A percentile compares a stretch with the other conserved stretches of the same genome.
These are phyloP conservation scores for Charaxes varanes DNA, from an alignment of 1,140 invertebrate species.

Conservation along the genomic window DNA sequence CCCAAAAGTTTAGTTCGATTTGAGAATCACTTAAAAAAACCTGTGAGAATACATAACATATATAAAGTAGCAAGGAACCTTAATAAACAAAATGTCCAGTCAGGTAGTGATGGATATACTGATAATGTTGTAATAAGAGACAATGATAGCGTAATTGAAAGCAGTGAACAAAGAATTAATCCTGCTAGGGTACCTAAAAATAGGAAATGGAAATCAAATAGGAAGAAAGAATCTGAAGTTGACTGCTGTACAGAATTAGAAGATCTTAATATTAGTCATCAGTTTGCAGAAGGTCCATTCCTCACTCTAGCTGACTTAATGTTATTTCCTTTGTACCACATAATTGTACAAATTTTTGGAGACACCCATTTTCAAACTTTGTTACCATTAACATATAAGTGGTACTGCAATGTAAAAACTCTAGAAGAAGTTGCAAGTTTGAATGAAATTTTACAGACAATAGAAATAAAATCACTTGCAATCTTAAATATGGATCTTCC, in stretches of 20 bases:
- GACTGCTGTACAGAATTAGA: slow-evolving; percentile 65
- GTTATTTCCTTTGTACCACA: slow-evolving; percentile 82
- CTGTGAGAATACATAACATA: slow-evolving; percentile 90
- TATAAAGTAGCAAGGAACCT: slow-evolving; percentile 82
- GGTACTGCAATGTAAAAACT: slow-evolving; percentile 76
- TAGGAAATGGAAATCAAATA: slow-evolving; percentile 68
- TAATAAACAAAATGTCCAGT: slow-evolving; percentile 64
- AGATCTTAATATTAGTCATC: slow-evolving; percentile 77
- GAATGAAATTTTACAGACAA: slow-evolving; percentile 24
- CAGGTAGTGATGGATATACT: too few relatives aligned
- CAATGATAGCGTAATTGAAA: too few relatives aligned
- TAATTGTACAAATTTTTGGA: slow-evolving; percentile 76
- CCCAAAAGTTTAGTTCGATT: slow-evolving; percentile 80
- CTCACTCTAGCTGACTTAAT: slow-evolving; percentile 91
- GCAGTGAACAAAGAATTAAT: slow-evolving; percentile 25
- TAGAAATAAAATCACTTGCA: slow-evolving; percentile 17
- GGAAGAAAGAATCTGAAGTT: slow-evolving; percentile 39
- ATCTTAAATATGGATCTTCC: slow-evolving; percentile 35
- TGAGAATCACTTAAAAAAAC: slow-evolving; percentile 90
- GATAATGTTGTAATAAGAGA: too few relatives aligned
- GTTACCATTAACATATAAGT: slow-evolving; percentile 80
- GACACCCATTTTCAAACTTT: slow-evolving; percentile 64
- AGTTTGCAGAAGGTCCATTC: slow-evolving; percentile 88
- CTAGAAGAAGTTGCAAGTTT: slow-evolving; percentile 43
- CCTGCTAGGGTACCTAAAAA: slow-evolving; percentile 56